Base-by-base conservation (phyloP, 2,888 invertebrate species). In the Scaptomyza reducta region DNA sequence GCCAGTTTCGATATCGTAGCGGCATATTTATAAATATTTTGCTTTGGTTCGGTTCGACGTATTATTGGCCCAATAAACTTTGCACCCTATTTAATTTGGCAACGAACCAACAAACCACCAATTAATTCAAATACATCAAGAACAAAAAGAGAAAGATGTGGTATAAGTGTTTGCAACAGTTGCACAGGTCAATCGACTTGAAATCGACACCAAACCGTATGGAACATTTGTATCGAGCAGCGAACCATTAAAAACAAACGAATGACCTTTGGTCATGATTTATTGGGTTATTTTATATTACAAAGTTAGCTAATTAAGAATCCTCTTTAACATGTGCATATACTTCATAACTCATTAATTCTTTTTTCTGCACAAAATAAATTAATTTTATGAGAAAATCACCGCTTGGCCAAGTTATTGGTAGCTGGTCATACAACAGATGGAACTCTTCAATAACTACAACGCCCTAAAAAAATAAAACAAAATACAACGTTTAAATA, bases 31-130 rank as follows among this genome's bases (percentile, higher is more conserved):
- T 16, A 67, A 38, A 41, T 40, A 25, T 70, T 14, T 38, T 3
- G 9, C 7, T 14, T 14, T 14, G 38, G 55, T 63, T 49, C 49
- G 35, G 50, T 57, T 57, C 55, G 25, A 47, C 35, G 58, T 65
- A 55, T 65, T 72, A 85, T 81, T 85, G 86, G 82, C 83, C 88
- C 86, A 87, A 83, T 83, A 83, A 83, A 83, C 83, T 83, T 79
- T 83, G 83, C 86, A 77, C 83, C 88, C 74, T 65, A 35, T 33
- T 18, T 35, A 25, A 41, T 47, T 63, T 83, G 83, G 83, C 88
- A 56, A 38, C 10, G 14, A 51, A 74, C 10, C 29, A 53, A 74
- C 77, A 86, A 83, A 65, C 50, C 27, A 7, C 27, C 7, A 27
- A 27, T 7, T 27, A 27, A 22, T 22, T 22, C 0, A 22, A 22